Base-by-base conservation (phyloP, 2,888 invertebrate species). In the Ochropacha duplaris region DNA sequence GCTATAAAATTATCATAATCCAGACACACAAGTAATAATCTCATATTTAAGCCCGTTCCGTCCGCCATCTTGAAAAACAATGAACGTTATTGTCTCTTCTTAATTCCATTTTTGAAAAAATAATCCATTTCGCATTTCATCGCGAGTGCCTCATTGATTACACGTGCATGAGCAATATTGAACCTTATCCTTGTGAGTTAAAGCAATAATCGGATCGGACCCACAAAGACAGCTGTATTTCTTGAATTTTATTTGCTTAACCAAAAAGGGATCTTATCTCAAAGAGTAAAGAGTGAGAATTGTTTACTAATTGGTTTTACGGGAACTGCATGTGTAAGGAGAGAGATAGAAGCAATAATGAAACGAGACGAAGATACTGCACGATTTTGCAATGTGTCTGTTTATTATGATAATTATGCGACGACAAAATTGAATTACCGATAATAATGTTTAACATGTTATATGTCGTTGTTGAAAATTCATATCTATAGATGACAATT, bases 41-140 rank as follows among this genome's bases (percentile, higher is more conserved):
- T 87, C 83, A 84, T 87, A 90, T 89, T 88, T 86, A 86, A 85
- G 74, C 80, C 76, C 76, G 81, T 74, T 83, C 78, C 78, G 77
- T 78, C 87, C 86, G 90, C 91, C 91, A 92, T 92, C 87, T 91
- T 92, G 88, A 87, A 88, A 87, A 89, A 91, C 92, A 92, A 92
- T 91, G 88, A 88, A 81, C 90, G 88, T 91, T 92, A 91, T 92
- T 92, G 91, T 92, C 91, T 90, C 88, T 89, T 87, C 90, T 90
- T 91, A 90, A 92, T 92, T 90, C 91, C 91, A 90, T 92, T 92
- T 92, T 92, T 90, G 87, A 91, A 91, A 92, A 92, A 92, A 91
- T 90, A 91, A 91, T 92, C 89, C 90, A 89, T 90, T 90, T 90
- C 88, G 88, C 87, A 87, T 91, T 90, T 90, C 86, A 90, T 90